Evolutionary conservation across 2,888 invertebrate genomes (phyloP), one percentile per base, ranked within the genome.

Genomic region (Ophion costatus): DNA sequence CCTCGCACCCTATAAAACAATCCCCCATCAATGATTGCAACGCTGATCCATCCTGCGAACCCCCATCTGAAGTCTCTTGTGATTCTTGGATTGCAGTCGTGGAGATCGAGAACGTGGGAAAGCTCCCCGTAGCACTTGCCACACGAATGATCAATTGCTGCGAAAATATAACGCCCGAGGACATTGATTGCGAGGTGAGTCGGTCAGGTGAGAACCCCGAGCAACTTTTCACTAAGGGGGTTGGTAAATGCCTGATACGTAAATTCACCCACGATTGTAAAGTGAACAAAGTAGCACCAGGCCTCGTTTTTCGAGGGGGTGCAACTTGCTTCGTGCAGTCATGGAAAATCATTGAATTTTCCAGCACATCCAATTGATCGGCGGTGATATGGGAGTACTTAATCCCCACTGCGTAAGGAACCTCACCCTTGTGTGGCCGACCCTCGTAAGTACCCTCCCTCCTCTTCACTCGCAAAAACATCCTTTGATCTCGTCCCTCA

Each of bases 311-410:
- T 29, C 29, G 29, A 29, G 29, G 29, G 29, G 3, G 29, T 4
- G 29, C 4, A 29, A 2, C 29, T 29, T 29, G 29, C 29, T 29
- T 29, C 45, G 45, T 45, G 11, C 45, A 45, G 4, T 11, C 45
- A 14, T 45, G 11, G 11, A 10, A 10, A 45, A 45, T 45, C 45
- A 45, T 45, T 38, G 14, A 45, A 45, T 61, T 69, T 88, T 87
- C 17, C 86, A 89, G 88, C 88, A 89, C 20, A 88, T 88, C 51
- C 87, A 87, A 80, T 74, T 89, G 82, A 84, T 89, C 78, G 88
- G 88, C 42, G 88, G 88, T 38, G 87, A 88, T 22, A 88, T 87
- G 87, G 87, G 88, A 29, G 20, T 77, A 1, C 59, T 88, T 22
- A 71, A 66, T 70, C 77, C 86, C 22, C 81, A 59, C 11, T 87